phyloP scores from a whole-genome alignment of 2,888 invertebrate genomes.

The Caenorhabditis afra region DNA sequence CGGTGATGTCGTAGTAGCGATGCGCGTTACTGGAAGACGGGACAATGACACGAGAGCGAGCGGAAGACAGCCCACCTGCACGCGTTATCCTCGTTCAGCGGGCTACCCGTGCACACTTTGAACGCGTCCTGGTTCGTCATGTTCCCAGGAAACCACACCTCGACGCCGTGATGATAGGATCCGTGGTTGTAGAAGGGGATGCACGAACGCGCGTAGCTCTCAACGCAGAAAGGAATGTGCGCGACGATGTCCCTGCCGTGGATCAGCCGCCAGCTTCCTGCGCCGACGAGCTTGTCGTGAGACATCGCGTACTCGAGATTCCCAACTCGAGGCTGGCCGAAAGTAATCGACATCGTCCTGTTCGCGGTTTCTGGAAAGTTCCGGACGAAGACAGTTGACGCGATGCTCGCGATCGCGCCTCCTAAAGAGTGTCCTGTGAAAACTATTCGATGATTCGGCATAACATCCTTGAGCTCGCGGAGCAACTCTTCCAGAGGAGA shows the following conservation, averaged over 20 bases:
- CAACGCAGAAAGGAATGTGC: conserved; percentile 74
- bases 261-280: conserved; percentile 69
- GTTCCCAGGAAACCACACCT: conserved; percentile 75
- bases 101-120: conserved; percentile 72
- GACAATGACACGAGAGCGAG: not conserved
- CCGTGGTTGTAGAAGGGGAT: conserved; percentile 74
- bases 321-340: conserved; percentile 79
- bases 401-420: conserved; percentile 76
- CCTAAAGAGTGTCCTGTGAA: conserved; percentile 79
- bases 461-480: conserved; percentile 23
- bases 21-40: conserved; percentile 46
- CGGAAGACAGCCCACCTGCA: conserved; percentile 69
- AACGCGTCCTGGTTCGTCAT: conserved; percentile 70
- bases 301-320: conserved; percentile 74
- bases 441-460: conserved; percentile 64
- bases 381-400: conserved; percentile 71
- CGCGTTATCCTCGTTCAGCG: conserved; percentile 74
- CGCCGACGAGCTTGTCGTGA: conserved; percentile 71
- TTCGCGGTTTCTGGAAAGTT: conserved; percentile 57
- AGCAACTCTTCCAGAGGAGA: conserved; percentile 51
- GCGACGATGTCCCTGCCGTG: conserved; percentile 76
- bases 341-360: conserved; percentile 69
- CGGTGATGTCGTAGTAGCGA: conserved; percentile 70
- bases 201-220: conserved; percentile 60
- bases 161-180: conserved; percentile 79